Evolutionary conservation across 1,140 invertebrate genomes (phyloP), one percentile per base, ranked within the genome.

Genomic region (Babylonia areolata): DNA sequence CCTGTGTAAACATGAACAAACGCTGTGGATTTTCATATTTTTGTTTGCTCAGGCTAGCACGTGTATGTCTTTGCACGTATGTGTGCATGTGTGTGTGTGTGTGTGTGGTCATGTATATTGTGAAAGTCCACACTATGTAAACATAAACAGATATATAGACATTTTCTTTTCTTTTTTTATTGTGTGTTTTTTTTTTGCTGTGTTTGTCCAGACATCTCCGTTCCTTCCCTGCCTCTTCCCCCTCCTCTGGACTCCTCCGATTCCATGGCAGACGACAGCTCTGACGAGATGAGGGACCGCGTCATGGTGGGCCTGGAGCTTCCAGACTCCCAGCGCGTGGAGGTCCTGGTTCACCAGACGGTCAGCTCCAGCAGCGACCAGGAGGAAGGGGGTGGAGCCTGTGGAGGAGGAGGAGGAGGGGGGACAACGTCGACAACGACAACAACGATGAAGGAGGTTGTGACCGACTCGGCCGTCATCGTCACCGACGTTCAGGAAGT

Each of bases 261-360:
- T n/a, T 37, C 78, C 23, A 80, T 35, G 17, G 79, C 31, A 2
- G 80, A 81, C 33, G 84, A 85, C 42, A 85, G 71, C 33, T 85
- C 73, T 9, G 77, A 79, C 39, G 77, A 40, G 77, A 79, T 78
- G 35, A n/a, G 37, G 12, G 46, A 85, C 12, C 78, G 40, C 40
- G 33, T 54, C 5, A 42, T 87, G 54, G 39, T 84, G 23, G 81
- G 75, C 23, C 54, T 87, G 3, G 40, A 84, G 82, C 81, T 84
- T 0, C 73, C 82, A 31, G 83, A 87, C 64, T 85, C 77, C 33
- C 86, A 81, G 42, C 54, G 80, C 15, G 86, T 87, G 40, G 86
- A 87, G 64, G 86, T 87, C 17, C 83, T 87, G 54, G 86, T 87
- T n/a, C 86, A 87, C 78, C 71, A 75, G 35, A 78, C 86, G 1